These are phyloP conservation scores for Caerostris darwini DNA, from an alignment of 1,140 invertebrate species.

Conservation along the genomic window DNA sequence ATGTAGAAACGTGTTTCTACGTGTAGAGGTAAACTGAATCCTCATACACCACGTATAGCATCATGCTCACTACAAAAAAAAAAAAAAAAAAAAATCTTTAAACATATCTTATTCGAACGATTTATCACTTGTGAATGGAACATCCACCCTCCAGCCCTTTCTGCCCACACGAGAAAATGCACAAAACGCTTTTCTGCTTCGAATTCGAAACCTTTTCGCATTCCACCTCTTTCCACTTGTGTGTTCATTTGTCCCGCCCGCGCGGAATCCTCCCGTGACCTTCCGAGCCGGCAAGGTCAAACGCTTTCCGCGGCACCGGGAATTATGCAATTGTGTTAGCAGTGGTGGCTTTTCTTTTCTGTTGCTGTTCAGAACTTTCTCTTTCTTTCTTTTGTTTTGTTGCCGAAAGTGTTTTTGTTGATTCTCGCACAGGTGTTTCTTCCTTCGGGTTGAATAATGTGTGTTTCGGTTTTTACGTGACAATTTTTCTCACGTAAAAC, in stretches of 20 bases:
- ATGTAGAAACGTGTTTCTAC: too few relatives aligned
- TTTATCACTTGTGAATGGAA: conserved; percentile 52
- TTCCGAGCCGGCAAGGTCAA: conserved; percentile 57
- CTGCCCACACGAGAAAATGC: background rate
- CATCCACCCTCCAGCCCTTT: conserved; percentile 24
- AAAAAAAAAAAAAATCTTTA: background rate
- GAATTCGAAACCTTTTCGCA: conserved; percentile 45
- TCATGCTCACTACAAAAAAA: background rate
- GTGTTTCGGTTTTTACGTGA: conserved; percentile 10
- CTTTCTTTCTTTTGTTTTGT: background rate
- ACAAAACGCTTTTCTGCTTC: conserved; percentile 41
- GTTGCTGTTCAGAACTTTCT: background rate
- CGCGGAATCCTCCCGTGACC: conserved; percentile 35
- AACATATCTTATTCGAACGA: background rate
- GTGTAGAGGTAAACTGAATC: background rate
- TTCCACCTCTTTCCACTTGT: conserved; percentile 7
- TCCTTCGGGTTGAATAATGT: background rate
- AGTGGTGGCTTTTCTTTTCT: conserved; percentile 27
- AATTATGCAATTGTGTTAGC: conserved; percentile 62
- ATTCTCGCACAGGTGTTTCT: background rate
- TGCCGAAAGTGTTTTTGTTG: background rate
- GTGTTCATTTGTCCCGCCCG: conserved; percentile 36
- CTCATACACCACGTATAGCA: background rate
- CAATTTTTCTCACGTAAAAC: conserved; percentile 15
- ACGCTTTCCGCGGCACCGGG: background rate